Conservation (phyloP, 1,140 invertebrate species). For the Sarcophaga bullata region DNA sequence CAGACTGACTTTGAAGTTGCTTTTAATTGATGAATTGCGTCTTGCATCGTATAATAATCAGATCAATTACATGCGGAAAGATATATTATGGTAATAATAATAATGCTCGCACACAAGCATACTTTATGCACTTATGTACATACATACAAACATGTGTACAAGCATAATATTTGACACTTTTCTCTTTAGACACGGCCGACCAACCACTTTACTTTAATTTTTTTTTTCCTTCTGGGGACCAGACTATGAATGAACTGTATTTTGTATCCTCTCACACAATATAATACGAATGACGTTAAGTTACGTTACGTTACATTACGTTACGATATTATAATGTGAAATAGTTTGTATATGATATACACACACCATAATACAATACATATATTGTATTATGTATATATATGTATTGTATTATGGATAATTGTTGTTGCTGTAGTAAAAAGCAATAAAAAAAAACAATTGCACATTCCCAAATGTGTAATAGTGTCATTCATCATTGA, state of each 20-base stretch:
- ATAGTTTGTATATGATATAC: background rate
- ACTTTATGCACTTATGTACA: no score
- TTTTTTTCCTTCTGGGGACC: background rate
- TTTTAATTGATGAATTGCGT: background rate
- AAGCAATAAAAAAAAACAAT: background rate
- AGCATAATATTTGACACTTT: no score
- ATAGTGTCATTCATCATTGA: background rate
- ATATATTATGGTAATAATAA: no score
- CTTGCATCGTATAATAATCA: background rate
- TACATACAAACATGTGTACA: no score
- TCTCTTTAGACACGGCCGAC: background rate
- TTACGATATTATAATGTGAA: background rate
- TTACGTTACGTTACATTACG: background rate
- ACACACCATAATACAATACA: no score
- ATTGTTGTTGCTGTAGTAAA: background rate
- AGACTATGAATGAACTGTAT: slow-evolving; percentile 17
- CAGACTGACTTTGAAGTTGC: no score
- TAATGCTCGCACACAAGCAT: no score
- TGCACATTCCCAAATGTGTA: slow-evolving; percentile 22
- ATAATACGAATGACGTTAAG: no score
- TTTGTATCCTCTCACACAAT: background rate
- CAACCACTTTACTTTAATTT: background rate
- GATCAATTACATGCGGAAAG: background rate
- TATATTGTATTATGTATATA: background rate
- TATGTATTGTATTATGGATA: no score